phyloP scores from a whole-genome alignment of 2,888 invertebrate species.

The Caenorhabditis zanzibari region DNA sequence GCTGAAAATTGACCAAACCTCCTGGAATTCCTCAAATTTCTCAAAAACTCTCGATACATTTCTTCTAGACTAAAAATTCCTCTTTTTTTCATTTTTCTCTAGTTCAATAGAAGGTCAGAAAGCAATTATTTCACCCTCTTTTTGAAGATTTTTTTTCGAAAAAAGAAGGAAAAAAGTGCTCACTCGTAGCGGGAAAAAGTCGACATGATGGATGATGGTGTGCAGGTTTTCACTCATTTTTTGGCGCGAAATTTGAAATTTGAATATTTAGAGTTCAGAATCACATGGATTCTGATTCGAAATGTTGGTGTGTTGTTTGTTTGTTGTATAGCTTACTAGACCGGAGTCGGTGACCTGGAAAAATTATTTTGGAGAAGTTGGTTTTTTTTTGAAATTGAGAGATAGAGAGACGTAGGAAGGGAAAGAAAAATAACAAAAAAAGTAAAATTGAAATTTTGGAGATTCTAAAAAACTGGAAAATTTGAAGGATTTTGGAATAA shows the following conservation, averaged over 20 bases:
- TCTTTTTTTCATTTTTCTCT: background rate
- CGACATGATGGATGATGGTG: slow-evolving; percentile 59
- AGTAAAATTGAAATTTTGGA: too few relatives aligned
- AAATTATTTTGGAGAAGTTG: too few relatives aligned
- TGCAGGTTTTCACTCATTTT: slow-evolving; percentile 60
- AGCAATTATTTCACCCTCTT: background rate
- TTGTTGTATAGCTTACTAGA: too few relatives aligned
- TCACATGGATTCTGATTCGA: too few relatives aligned
- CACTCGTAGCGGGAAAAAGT: slow-evolving; percentile 58
- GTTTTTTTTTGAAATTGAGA: too few relatives aligned
- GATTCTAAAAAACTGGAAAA: too few relatives aligned
- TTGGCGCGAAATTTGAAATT: background rate
- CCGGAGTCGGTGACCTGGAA: too few relatives aligned
- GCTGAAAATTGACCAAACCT: slow-evolving; percentile 34
- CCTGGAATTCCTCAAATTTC: background rate
- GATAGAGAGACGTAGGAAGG: too few relatives aligned
- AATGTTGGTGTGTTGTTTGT: too few relatives aligned
- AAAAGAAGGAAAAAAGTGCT: slow-evolving; percentile 23
- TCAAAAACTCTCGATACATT: slow-evolving; percentile 1
- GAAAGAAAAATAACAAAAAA: too few relatives aligned
- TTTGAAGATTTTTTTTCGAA: background rate
- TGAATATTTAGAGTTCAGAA: background rate
- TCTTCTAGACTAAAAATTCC: slow-evolving; percentile 3
- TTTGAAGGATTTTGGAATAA: too few relatives aligned
- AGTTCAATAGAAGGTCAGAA: slow-evolving; percentile 22